Base-by-base conservation (phyloP, 2,113 vertebrate species). In the Tachysurus vachellii region DNA sequence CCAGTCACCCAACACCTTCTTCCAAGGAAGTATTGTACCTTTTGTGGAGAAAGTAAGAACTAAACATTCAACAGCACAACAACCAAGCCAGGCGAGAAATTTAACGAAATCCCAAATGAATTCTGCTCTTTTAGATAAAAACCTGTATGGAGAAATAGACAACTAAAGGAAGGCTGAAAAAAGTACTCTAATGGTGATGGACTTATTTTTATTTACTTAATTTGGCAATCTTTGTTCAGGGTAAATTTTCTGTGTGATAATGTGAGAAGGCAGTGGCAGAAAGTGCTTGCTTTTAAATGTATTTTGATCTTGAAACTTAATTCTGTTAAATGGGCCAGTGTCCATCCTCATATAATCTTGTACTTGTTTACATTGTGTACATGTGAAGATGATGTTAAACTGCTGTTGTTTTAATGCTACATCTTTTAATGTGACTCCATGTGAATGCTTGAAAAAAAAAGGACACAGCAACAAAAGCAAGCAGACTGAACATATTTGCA, bases 401-500 rank as follows among this genome's bases (percentile, higher is more conserved):
- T 90, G 91, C 91, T 95, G 93, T 97, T 96, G 87, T 87, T 92
- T 93, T 94, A 95, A 92, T 93, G 93, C 94, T 92, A 92, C 92
- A 90, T 93, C 93, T 94, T 93, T 96, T 96, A 95, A 93, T 88
- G 88, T 91, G 92, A 92, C 94, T 95, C 94, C 94, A 93, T 92
- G 92, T 92, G 91, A 90, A 97, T 95, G 96, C 96, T 97, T 97
- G 96, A 96, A 97, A 31, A 56, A 80, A 42, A 76, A 91, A 93
- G 93, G 93, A 95, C 94, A 95, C 93, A 83, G 93, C 90, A 90
- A 93, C 64, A 85, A 77, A 93, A 93, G 87, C 90, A 92, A 91
- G 88, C 85, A 89, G 92, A 93, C 92, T 91, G 90, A 96, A 94
- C 94, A 95, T 70, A 92, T 98, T 98, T 98, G 97, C 97, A 99